Evolutionary conservation across 2,797 vertebrate genomes (phyloP).

Genomic region (Falco novaeseelandiae): DNA sequence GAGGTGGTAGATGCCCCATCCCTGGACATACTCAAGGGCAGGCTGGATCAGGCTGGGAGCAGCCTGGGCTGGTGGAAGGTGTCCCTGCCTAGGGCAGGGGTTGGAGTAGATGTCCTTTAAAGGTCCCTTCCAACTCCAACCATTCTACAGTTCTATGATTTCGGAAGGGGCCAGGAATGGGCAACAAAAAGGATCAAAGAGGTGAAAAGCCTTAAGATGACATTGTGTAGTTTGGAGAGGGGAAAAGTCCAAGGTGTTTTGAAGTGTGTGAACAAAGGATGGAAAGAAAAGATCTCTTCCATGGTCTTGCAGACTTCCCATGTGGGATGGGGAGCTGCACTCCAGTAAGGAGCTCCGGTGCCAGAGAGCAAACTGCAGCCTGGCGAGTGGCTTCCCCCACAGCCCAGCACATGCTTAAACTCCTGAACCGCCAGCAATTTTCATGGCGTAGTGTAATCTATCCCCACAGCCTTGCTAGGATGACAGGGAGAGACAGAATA

Average conservation of each 20-base stretch:
- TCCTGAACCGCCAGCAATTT: neutral
- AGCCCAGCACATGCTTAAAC: neutral
- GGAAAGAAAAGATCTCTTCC: neutral
- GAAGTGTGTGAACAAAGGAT: fast-evolving
- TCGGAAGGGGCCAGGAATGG: neutral
- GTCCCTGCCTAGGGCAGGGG: neutral
- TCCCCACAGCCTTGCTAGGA: neutral
- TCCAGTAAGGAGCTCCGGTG: neutral
- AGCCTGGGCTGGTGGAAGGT: fast-evolving
- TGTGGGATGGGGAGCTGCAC: fast-evolving
- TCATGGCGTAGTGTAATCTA: neutral
- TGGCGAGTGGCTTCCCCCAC: neutral
- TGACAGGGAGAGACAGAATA: neutral
- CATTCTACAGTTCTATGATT: neutral
- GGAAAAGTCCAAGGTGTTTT: neutral
- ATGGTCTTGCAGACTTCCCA: neutral
- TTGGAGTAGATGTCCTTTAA: fast-evolving
- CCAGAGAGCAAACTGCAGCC: neutral
- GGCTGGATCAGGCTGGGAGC: neutral
- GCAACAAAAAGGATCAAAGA: neutral
- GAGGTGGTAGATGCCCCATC: neutral
- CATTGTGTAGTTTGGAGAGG: neutral
- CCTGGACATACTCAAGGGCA: neutral
- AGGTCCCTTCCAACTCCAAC: neutral
- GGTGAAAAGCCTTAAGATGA: neutral